Evolutionary conservation across 2,797 vertebrate genomes (phyloP).

Genomic region (Yasuhikotakia modesta): DNA sequence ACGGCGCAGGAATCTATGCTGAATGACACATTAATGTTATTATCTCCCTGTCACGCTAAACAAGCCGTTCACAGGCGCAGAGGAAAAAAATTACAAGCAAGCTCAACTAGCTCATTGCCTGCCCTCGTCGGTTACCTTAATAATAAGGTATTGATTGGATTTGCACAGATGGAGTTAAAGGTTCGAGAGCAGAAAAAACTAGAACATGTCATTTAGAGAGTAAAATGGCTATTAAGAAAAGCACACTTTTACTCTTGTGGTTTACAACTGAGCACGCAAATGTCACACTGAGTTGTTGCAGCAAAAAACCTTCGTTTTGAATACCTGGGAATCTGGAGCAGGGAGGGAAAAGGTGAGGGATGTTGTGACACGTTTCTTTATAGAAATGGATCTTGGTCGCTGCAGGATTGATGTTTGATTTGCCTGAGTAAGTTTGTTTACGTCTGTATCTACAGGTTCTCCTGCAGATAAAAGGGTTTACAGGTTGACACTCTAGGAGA

Average conservation of each 20-base stretch:
- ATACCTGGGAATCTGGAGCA: conserved; percentile 25
- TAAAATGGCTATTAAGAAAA: conserved; percentile 33
- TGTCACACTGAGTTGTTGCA: conserved; percentile 17
- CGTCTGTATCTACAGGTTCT: too few species aligned
- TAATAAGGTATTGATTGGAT: conserved; percentile 61
- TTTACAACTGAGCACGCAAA: conserved; percentile 20
- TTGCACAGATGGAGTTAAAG: conserved; percentile 43
- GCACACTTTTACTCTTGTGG: conserved; percentile 19
- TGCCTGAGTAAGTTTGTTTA: not conserved
- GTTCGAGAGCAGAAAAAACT: conserved; percentile 43
- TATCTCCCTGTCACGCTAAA: conserved; percentile 52
- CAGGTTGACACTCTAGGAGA: too few species aligned
- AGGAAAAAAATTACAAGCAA: conserved; percentile 41
- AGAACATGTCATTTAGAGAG: conserved; percentile 44
- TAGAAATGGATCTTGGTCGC: conserved; percentile 8
- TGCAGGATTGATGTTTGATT: conserved; percentile 27
- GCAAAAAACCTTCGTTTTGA: conserved; percentile 16
- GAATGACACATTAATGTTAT: conserved; percentile 57
- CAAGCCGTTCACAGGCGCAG: conserved; percentile 35
- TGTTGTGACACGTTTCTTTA: conserved; percentile 35
- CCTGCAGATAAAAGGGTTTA: too few species aligned
- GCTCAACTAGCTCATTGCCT: conserved; percentile 46
- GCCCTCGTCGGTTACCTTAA: conserved; percentile 46
- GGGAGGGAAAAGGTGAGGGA: conserved; percentile 15
- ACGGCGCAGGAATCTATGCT: conserved; percentile 47